phyloP scores from a whole-genome alignment of 2,888 invertebrate genomes.

The Serrognathus titanus region DNA sequence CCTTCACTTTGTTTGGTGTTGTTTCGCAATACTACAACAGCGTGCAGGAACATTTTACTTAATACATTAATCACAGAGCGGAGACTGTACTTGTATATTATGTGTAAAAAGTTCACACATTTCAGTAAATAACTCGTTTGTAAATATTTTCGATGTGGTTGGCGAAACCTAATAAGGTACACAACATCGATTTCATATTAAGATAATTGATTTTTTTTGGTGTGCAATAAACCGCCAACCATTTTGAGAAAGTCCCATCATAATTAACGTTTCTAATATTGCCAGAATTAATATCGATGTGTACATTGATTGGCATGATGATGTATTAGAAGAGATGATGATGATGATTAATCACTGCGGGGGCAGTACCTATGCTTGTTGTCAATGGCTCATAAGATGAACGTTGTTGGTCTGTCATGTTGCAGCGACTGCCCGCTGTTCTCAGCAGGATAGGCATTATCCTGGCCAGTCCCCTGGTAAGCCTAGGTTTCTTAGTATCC shows the following conservation, averaged over 20 bases:
- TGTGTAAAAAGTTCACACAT: too few species aligned
- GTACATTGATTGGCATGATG: background rate
- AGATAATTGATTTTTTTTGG: too few species aligned
- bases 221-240: too few species aligned
- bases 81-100: too few species aligned
- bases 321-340: background rate
- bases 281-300: background rate
- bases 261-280: too few species aligned
- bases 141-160: too few species aligned
- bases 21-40: slow-evolving; percentile 29
- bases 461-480: slow-evolving; percentile 95
- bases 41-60: slow-evolving; percentile 23
- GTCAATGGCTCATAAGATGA: slow-evolving; percentile 39
- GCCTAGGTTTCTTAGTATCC: slow-evolving; percentile 49
- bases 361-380: slow-evolving; percentile 14
- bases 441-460: slow-evolving; percentile 95
- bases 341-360: background rate
- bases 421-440: slow-evolving; percentile 93
- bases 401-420: slow-evolving; percentile 50
- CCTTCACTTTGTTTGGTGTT: slow-evolving; percentile 35
- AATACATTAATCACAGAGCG: too few species aligned
- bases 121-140: too few species aligned
- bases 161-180: too few species aligned
- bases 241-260: too few species aligned
- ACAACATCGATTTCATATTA: too few species aligned